Conservation (phyloP, 1,140 invertebrate genomes). For the Drosophila melanogaster region Release_6_plus_ISO1_MT NT_033777.3:12244501-12245000, state of each 20-base stretch:
- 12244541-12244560: slow-evolving; percentile 29
- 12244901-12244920: slow-evolving; percentile 32
- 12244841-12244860: slow-evolving; percentile 18
- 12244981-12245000: slow-evolving; percentile 41
- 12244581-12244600: slow-evolving; percentile 27
- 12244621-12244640: slow-evolving; percentile 74
- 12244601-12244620: slow-evolving; percentile 70
- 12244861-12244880: background rate
- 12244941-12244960: slow-evolving; percentile 24
- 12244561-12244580: background rate
- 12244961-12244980: slow-evolving; percentile 40
- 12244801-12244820: slow-evolving; percentile 28
- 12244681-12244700: slow-evolving; percentile 8
- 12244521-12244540: slow-evolving; percentile 31
- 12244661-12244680: slow-evolving; percentile 27
- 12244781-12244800: slow-evolving; percentile 66
- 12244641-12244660: slow-evolving; percentile 46
- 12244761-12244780: slow-evolving; percentile 58
- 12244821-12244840: slow-evolving; percentile 22
- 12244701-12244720: background rate
- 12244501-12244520: slow-evolving; percentile 40
- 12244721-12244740: slow-evolving; percentile 46
- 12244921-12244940: slow-evolving; percentile 20
- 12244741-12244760: slow-evolving; percentile 46
- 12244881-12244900: slow-evolving; percentile 51